phyloP scores from a whole-genome alignment of 2,888 invertebrate genomes.

The Metacarcinus magister region DNA sequence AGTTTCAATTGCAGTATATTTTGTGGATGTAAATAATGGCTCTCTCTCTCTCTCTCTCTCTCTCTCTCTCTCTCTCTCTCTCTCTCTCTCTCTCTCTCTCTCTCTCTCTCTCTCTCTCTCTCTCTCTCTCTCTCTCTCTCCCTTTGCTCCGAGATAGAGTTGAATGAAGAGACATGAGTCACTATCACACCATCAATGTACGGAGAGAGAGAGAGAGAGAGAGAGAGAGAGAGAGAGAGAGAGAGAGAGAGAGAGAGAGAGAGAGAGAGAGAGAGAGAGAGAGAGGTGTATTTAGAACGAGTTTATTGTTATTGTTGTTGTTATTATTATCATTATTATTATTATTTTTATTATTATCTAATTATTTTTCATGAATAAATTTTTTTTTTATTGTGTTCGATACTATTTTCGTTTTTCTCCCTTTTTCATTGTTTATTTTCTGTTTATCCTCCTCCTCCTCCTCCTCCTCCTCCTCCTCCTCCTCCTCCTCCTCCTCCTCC shows the following conservation, averaged over 20 bases:
- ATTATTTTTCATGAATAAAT: not conserved
- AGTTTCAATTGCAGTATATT: constrained; percentile 45
- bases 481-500: too few species aligned
- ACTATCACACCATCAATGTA: constrained; percentile 16
- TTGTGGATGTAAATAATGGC: constrained; percentile 28
- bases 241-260: constrained; percentile 20
- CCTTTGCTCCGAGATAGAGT: not conserved
- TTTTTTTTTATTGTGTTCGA: not conserved
- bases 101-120: constrained; percentile 21
- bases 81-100: not conserved
- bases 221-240: constrained; percentile 51
- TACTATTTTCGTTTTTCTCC: not conserved
- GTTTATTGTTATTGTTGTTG: not conserved
- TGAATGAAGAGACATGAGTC: constrained; percentile 41
- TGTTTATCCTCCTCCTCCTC: not conserved
- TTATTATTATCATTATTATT: not conserved
- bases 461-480: too few species aligned
- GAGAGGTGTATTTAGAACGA: too few species aligned
- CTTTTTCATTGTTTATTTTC: not conserved
- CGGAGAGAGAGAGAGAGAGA: constrained; percentile 54
- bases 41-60: not conserved
- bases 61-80: not conserved
- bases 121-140: not conserved
- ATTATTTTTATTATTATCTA: too few species aligned
- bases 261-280: constrained; percentile 10